Evolutionary conservation across 1,140 invertebrate genomes (phyloP).

Genomic region (Pentalonia nigronervosa): DNA sequence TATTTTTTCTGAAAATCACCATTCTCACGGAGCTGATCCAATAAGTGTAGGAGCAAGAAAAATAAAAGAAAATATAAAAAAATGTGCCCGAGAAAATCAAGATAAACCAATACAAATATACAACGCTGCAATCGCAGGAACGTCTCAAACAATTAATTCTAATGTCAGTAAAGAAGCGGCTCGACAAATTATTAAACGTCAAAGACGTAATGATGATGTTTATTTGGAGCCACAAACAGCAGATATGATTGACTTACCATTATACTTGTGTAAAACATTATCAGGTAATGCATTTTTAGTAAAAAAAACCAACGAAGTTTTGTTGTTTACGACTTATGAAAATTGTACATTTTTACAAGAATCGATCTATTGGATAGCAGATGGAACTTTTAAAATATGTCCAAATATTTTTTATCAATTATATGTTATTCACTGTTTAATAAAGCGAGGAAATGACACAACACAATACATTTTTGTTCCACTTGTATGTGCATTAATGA

Average conservation of each 20-base stretch:
- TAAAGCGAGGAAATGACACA: slow-evolving; percentile 6
- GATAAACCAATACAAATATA: neutral
- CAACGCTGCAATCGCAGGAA: neutral
- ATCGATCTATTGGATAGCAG: neutral
- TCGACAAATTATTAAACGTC: neutral
- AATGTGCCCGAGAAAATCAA: neutral
- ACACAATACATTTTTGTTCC: neutral
- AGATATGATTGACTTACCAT: too few relatives aligned
- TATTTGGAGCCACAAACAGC: too few relatives aligned
- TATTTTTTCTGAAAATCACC: neutral
- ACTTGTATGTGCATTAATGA: too few relatives aligned
- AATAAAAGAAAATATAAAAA: neutral
- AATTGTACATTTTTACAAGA: neutral
- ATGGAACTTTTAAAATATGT: neutral
- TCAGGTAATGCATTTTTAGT: slow-evolving; percentile 14
- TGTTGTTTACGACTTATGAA: neutral
- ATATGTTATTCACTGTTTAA: slow-evolving; percentile 11
- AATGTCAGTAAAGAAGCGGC: neutral
- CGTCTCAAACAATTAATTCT: slow-evolving; percentile 1
- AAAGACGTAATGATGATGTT: neutral
- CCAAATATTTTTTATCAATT: slow-evolving; percentile 4
- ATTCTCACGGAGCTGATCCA: neutral
- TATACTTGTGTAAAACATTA: neutral
- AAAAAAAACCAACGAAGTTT: neutral
- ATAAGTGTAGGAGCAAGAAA: neutral